These are phyloP conservation scores for Trididemnum nubilum DNA, from an alignment of 23 tunicate genomes.

Conservation along the genomic window DNA sequence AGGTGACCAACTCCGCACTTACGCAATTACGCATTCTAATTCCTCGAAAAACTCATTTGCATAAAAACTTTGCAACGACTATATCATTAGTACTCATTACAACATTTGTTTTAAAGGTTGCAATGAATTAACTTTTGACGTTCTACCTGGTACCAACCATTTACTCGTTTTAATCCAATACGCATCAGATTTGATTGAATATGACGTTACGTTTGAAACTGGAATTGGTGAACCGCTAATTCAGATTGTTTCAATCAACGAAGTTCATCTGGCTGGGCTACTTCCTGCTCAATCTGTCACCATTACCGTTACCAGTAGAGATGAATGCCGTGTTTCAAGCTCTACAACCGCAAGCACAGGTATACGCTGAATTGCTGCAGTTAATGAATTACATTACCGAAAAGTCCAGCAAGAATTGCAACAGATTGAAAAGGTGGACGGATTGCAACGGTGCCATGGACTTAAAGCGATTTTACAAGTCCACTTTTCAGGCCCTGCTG, in stretches of 20 bases:
- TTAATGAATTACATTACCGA: background rate
- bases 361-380: background rate
- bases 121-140: background rate
- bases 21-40: too few species aligned
- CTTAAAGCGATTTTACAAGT: too few species aligned
- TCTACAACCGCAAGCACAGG: background rate
- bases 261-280: background rate
- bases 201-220: background rate
- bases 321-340: background rate
- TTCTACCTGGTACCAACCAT: background rate
- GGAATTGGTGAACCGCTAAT: background rate
- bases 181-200: background rate
- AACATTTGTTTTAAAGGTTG: too few species aligned
- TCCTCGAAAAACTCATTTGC: too few species aligned
- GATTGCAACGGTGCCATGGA: too few species aligned
- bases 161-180: background rate
- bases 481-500: too few species aligned
- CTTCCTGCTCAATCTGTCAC: background rate
- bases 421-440: too few species aligned
- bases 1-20: too few species aligned
- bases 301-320: slow-evolving; percentile 10
- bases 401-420: too few species aligned
- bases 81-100: too few species aligned
- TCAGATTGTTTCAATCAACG: background rate
- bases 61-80: too few species aligned